A percentile compares a stretch with the other conserved stretches of the same genome.
Conservation (phyloP, 1,140 invertebrate genomes). For the Drosophila equinoxialis region DNA sequence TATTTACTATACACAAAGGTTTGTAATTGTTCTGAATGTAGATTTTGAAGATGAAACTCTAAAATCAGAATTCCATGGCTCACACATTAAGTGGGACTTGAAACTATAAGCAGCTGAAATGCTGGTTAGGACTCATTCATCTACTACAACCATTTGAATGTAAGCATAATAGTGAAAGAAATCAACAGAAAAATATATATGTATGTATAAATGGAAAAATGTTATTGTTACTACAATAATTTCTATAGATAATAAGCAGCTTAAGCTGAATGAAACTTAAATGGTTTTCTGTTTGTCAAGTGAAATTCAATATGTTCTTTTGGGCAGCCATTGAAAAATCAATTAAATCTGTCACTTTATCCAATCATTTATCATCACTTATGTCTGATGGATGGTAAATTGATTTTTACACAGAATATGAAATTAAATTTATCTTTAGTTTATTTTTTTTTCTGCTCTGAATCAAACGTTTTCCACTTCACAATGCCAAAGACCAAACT, state of each 20-base stretch:
- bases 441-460: not conserved
- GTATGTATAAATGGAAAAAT: not conserved
- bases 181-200: no score
- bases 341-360: constrained; percentile 6
- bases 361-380: not conserved
- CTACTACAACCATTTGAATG: no score
- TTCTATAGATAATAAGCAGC: constrained; percentile 1
- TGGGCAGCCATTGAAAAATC: not conserved
- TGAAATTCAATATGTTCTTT: not conserved
- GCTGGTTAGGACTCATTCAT: no score
- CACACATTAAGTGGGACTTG: no score
- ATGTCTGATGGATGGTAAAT: not conserved
- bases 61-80: no score
- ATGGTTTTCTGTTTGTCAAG: not conserved
- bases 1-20: no score
- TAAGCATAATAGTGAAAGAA: no score
- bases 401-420: not conserved
- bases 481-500: not conserved
- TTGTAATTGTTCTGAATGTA: no score
- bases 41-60: no score
- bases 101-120: no score
- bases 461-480: not conserved
- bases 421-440: not conserved
- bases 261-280: not conserved
- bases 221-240: not conserved